A percentile compares a stretch with the other conserved stretches of the same genome.
Evolutionary conservation across 2,888 invertebrate species (phyloP).

Genomic region (Melanchra persicariae): DNA sequence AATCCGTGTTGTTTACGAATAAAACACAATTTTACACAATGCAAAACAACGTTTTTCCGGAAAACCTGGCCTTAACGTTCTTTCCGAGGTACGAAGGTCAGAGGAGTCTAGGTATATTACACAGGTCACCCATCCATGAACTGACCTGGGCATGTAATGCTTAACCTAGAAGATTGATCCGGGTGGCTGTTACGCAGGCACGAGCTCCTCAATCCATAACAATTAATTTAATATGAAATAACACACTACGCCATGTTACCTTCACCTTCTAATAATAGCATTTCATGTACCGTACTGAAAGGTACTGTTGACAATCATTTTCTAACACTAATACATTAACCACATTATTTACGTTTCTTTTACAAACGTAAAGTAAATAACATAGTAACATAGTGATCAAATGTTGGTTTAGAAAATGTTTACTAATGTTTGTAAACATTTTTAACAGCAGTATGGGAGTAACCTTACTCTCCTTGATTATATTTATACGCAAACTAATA

Average conservation of each 20-base stretch:
- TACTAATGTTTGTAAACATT: too few species aligned
- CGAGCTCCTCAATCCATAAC: background rate
- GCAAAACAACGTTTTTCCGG: too few species aligned
- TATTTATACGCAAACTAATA: slow-evolving; percentile 25
- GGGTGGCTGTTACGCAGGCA: background rate
- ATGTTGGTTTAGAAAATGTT: too few species aligned
- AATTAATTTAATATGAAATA: background rate
- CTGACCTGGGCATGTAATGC: background rate
- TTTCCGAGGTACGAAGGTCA: background rate
- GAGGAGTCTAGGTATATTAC: background rate
- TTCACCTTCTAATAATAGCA: slow-evolving; percentile 14
- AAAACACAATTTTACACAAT: too few species aligned
- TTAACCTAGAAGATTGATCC: background rate
- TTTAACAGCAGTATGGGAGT: too few species aligned
- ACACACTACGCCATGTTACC: background rate
- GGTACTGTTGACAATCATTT: background rate
- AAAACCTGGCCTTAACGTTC: too few species aligned
- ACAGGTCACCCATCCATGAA: background rate
- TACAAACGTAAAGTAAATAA: too few species aligned
- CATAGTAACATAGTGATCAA: too few species aligned
- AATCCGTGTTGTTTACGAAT: too few species aligned
- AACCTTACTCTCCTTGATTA: slow-evolving; percentile 12
- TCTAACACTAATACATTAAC: too few species aligned
- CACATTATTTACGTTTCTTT: too few species aligned
- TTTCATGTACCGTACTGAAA: background rate